Percentiles rank a stretch among this genome's conserved stretches.
These are phyloP conservation scores for Spodoptera exigua DNA, from an alignment of 2,888 invertebrate genomes.

Conservation along the genomic window DNA sequence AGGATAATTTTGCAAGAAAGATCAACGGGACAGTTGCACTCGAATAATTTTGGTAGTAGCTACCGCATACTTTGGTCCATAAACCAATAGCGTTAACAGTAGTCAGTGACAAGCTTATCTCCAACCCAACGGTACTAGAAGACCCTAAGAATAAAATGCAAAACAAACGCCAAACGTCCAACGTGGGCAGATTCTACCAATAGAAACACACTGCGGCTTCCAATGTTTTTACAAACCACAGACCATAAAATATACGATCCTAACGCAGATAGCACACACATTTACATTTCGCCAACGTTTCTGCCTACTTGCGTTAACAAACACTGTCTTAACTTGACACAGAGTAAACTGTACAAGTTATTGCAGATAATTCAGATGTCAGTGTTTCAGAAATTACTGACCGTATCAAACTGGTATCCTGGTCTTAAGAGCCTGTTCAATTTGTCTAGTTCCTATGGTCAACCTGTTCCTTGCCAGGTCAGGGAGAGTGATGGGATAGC, in stretches of 20 bases:
- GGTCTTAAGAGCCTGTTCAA: constrained; percentile 17
- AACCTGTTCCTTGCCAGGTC: constrained; percentile 33
- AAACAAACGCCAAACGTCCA: constrained; percentile 29
- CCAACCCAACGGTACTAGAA: constrained; percentile 35
- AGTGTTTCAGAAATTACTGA: constrained; percentile 34
- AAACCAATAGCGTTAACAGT: background rate
- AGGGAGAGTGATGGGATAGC: constrained; percentile 25
- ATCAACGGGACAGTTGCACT: too few relatives aligned
- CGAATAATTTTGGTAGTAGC: too few relatives aligned
- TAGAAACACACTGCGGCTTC: constrained; percentile 27
- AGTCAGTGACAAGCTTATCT: constrained; percentile 30
- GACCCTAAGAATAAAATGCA: constrained; percentile 45
- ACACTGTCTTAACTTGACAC: constrained; percentile 5
- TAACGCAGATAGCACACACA: constrained; percentile 27
- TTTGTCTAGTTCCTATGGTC: constrained; percentile 25
- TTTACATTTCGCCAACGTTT: constrained; percentile 28
- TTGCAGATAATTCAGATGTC: constrained; percentile 4
- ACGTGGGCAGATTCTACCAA: constrained; percentile 44
- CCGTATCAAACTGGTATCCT: constrained; percentile 16
- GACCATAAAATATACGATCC: constrained; percentile 38
- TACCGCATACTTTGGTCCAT: too few relatives aligned
- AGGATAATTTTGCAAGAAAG: too few relatives aligned
- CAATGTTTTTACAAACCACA: constrained; percentile 17
- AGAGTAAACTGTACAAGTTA: constrained; percentile 29
- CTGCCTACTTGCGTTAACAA: constrained; percentile 11